phyloP scores from a whole-genome alignment of 2,888 invertebrate species.

The Hipparchia sbordonii region DNA sequence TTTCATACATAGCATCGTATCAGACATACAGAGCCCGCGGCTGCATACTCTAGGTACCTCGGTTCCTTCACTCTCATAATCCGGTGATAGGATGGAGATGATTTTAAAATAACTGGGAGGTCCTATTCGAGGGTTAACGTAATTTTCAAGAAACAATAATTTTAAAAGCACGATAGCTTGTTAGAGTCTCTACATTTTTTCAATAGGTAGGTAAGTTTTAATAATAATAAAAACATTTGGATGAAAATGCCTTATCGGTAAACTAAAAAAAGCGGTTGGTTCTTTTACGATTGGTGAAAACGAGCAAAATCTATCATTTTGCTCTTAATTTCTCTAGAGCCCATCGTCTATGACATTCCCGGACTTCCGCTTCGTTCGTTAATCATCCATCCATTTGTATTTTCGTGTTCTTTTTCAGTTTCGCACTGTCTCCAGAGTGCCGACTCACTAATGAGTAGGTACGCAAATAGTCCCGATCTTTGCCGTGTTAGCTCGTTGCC shows the following conservation, averaged over 20 bases:
- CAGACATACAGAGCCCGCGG: too few relatives aligned
- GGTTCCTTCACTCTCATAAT: too few relatives aligned
- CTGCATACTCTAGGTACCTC: too few relatives aligned
- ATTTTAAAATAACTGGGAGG: too few relatives aligned
- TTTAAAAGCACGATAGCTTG: too few relatives aligned
- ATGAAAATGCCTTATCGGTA: background rate
- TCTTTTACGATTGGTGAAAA: too few relatives aligned
- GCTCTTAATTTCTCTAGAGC: conserved; percentile 14
- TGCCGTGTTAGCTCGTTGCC: conserved; percentile 23
- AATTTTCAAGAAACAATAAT: too few relatives aligned
- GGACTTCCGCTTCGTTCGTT: conserved; percentile 31
- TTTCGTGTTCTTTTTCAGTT: conserved; percentile 45
- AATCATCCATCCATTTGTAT: conserved; percentile 34
- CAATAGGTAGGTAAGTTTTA: background rate
- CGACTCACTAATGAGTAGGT: conserved; percentile 53
- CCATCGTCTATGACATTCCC: conserved; percentile 21
- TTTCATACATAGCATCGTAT: too few relatives aligned
- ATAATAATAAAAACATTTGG: background rate
- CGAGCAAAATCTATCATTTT: background rate
- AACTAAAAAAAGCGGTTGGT: background rate
- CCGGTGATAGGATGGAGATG: too few relatives aligned
- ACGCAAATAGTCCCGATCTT: conserved; percentile 54
- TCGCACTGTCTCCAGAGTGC: conserved; percentile 39
- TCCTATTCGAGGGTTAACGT: background rate
- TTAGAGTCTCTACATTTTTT: too few relatives aligned